phyloP scores from a whole-genome alignment of 2,113 vertebrate species.

The Gasterosteus nipponicus region DNA sequence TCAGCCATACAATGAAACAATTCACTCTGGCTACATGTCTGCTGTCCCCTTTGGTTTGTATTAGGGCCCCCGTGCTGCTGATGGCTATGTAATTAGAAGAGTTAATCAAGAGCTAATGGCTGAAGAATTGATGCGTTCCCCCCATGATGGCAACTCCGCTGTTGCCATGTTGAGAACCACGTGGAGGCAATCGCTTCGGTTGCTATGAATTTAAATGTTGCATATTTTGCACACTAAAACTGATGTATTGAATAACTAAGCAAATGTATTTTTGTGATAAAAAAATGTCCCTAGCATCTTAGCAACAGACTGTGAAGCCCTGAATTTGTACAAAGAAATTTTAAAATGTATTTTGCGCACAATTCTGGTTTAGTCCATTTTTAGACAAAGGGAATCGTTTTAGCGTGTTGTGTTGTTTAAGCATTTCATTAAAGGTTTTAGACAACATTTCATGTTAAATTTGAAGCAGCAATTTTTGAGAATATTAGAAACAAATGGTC shows the following conservation, averaged over 20 bases:
- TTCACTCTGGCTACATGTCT: conserved; percentile 67
- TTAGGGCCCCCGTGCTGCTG: conserved; percentile 49
- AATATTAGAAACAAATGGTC: neutral
- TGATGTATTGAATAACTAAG: neutral
- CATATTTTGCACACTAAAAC: neutral
- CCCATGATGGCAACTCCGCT: neutral
- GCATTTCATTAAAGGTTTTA: no score
- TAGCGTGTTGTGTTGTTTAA: neutral
- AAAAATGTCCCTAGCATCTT: neutral
- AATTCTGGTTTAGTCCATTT: neutral
- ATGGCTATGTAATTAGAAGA: conserved; percentile 63
- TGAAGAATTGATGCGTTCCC: conserved; percentile 37
- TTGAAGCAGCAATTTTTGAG: neutral
- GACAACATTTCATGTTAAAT: neutral
- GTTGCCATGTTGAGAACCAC: neutral
- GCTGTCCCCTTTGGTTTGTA: conserved; percentile 63
- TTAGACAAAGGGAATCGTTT: neutral
- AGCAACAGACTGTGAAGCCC: neutral
- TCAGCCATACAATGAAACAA: conserved; percentile 74
- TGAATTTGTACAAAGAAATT: neutral
- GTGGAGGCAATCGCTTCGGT: neutral
- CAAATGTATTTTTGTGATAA: neutral
- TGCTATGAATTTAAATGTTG: no score
- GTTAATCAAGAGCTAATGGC: conserved; percentile 60
- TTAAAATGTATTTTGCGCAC: neutral